Evolutionary conservation across 2,113 vertebrate species (phyloP), one percentile per base, ranked within the genome.

Genomic region (Heteronetta atricapilla): DNA sequence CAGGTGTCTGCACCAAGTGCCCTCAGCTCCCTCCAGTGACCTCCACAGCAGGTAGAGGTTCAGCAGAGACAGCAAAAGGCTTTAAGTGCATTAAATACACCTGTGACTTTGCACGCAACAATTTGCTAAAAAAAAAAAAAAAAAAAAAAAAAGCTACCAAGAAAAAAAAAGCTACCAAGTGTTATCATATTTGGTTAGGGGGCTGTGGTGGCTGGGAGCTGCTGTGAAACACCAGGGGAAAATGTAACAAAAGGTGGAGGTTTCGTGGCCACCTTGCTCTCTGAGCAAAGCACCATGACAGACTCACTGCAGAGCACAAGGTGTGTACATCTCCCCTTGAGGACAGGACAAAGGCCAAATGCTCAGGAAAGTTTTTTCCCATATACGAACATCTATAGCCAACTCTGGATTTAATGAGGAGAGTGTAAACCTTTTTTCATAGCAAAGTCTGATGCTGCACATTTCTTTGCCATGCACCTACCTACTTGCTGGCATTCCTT

Each of bases 201-300:
- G 6, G 18, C 14, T 14, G 15, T 60, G 18, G 14, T 4, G 58
- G 46, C 42, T 28, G 36, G 21, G 33, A 83, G 44, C 8, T 73
- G 17, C 44, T 3, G 0, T 2, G 52, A 53, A 33, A 28, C 13
- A 33, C 6, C 28, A 55, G 36, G 36, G 7, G 40, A 9, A 14
- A 59, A 6, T 25, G 10, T 11, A 36, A 63, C 6, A n/a, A 74
- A 81, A 59, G 0, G 1, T 2, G 50, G 4, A 11, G 44, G 7
- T 13, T 62, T 3, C 5, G 3, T 1, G 3, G 34, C 3, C 1
- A 0, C 26, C 18, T 25, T 2, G 0, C 38, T 64, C 44, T 38
- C 68, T 2, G 8, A 68, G 34, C 10, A 72, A 68, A 60, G n/a
- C 15, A 9, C 34, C 1, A 0, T 40, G 60, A 50, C 7, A 55